phyloP scores from a whole-genome alignment of 2,797 vertebrate species.

The Antennarius maculatus region DNA sequence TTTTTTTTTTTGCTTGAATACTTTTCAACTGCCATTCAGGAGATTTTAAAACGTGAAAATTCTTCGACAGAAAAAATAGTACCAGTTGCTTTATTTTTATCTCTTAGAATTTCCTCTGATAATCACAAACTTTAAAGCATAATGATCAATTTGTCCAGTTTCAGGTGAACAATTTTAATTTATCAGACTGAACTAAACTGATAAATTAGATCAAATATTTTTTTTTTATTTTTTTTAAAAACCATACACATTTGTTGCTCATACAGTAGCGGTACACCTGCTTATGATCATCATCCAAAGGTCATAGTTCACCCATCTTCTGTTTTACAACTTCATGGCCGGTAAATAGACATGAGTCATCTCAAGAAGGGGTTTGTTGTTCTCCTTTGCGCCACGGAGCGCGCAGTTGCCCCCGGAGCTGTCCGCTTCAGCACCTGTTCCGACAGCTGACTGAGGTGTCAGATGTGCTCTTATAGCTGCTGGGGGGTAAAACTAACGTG shows the following conservation, averaged over 20 bases:
- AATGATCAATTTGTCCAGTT: background rate
- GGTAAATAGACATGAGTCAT: slow-evolving; percentile 25
- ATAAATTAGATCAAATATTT: too few relatives aligned
- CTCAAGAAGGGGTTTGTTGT: slow-evolving; percentile 22
- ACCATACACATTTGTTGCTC: slow-evolving; percentile 8
- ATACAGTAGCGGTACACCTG: slow-evolving; percentile 2
- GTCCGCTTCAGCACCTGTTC: slow-evolving; percentile 71
- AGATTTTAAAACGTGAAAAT: too few relatives aligned
- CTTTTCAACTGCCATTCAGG: too few relatives aligned
- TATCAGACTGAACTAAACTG: background rate
- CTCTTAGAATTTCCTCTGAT: too few relatives aligned
- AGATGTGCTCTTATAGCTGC: background rate
- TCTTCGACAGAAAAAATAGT: background rate
- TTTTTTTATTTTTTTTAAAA: too few relatives aligned
- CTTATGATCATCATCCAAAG: slow-evolving; percentile 8
- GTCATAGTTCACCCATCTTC: slow-evolving; percentile 14
- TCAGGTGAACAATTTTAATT: background rate
- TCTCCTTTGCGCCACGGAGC: slow-evolving; percentile 24
- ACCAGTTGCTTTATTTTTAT: background rate
- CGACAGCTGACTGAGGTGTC: slow-evolving; percentile 44
- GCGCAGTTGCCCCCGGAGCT: slow-evolving; percentile 57
- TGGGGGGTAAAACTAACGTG: slow-evolving; percentile 8
- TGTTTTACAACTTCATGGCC: slow-evolving; percentile 4
- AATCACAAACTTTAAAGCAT: background rate
- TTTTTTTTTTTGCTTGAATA: too few relatives aligned